Percentiles rank a stretch among this genome's conserved stretches.
phyloP scores from a whole-genome alignment of 2,113 vertebrate genomes.

The Merops nubicus region DNA sequence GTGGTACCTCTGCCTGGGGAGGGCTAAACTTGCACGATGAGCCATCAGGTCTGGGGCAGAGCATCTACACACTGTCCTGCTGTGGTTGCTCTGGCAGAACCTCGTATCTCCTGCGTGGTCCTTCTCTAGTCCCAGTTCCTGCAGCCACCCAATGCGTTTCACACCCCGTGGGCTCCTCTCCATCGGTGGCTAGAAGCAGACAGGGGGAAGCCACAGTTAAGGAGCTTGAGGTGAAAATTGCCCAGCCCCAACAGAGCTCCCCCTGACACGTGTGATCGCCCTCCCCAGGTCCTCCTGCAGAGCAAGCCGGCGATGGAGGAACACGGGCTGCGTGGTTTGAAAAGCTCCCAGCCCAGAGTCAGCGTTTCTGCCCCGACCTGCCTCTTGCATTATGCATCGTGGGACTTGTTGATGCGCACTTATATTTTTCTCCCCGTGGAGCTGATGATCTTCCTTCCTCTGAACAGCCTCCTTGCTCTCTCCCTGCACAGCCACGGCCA shows the following conservation, averaged over 20 bases:
- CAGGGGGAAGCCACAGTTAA: not conserved
- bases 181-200: not conserved
- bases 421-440: not conserved
- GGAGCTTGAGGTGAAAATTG: not conserved
- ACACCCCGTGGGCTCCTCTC: rapidly evolving
- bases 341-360: constrained; percentile 51
- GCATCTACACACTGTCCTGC: rapidly evolving
- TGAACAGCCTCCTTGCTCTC: not conserved
- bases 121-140: not conserved
- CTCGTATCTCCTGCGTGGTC: rapidly evolving
- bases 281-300: not conserved
- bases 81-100: not conserved
- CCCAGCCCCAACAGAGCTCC: not conserved
- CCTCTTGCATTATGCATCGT: constrained; percentile 52
- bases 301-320: not conserved
- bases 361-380: constrained; percentile 57
- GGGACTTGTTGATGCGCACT: constrained; percentile 57
- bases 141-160: rapidly evolving
- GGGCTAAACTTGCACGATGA: not conserved
- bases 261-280: rapidly evolving
- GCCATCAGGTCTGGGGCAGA: not conserved
- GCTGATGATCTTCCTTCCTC: not conserved
- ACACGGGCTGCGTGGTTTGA: not conserved
- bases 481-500: rapidly evolving
- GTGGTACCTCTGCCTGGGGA: not conserved